A percentile compares a stretch with the other conserved stretches of the same genome.
These are phyloP conservation scores for Ophion ventricosus DNA, from an alignment of 2,888 invertebrate genomes.

Conservation along the genomic window DNA sequence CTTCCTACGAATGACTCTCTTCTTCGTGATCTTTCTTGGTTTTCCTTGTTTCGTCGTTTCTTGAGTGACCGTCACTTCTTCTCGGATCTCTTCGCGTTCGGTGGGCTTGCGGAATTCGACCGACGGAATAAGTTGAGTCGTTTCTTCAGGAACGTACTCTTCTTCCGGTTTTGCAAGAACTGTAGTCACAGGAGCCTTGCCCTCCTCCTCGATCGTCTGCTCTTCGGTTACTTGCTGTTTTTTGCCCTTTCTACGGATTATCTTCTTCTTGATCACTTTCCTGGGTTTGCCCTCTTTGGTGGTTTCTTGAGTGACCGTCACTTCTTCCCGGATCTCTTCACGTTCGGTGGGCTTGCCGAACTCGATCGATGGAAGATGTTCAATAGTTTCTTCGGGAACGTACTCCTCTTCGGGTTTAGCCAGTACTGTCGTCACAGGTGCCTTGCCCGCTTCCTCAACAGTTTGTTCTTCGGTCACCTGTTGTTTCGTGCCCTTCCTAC, in stretches of 20 bases:
- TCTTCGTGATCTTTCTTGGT: constrained; percentile 74
- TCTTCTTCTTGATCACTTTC: constrained; percentile 70
- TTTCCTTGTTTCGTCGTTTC: constrained; percentile 80
- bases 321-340: constrained; percentile 70
- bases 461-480: constrained; percentile 82
- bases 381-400: constrained; percentile 55
- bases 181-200: constrained; percentile 79
- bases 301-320: constrained; percentile 78
- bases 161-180: constrained; percentile 76
- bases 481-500: constrained; percentile 75
- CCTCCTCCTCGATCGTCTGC: constrained; percentile 78
- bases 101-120: constrained; percentile 55
- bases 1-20: constrained; percentile 75
- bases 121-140: constrained; percentile 19
- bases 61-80: constrained; percentile 74
- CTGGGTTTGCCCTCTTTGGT: constrained; percentile 78
- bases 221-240: constrained; percentile 70
- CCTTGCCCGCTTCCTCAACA: constrained; percentile 84
- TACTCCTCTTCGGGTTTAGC: constrained; percentile 70
- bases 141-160: constrained; percentile 54
- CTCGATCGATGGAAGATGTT: background rate
- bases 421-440: constrained; percentile 75
- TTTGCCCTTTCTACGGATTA: constrained; percentile 79
- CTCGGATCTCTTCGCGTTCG: constrained; percentile 71
- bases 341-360: constrained; percentile 53